phyloP scores from a whole-genome alignment of 1,140 invertebrate genomes.

The Zaprionus nigranus region DNA sequence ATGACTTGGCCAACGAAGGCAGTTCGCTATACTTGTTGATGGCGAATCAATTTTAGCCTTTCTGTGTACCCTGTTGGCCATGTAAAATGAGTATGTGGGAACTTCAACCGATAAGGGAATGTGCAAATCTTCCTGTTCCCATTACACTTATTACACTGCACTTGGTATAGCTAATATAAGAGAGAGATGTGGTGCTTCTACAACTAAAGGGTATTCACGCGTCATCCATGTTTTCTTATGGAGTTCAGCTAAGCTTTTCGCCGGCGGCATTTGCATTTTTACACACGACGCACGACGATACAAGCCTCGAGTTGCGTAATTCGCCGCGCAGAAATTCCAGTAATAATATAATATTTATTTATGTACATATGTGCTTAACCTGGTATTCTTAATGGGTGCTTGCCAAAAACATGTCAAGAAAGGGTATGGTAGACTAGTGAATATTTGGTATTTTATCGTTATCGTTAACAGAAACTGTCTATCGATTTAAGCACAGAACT shows the following conservation, averaged over 20 bases:
- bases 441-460: neutral
- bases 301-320: slow-evolving; percentile 52
- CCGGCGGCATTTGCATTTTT: slow-evolving; percentile 58
- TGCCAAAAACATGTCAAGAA: slow-evolving; percentile 32
- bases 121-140: neutral
- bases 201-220: neutral
- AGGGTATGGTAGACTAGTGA: neutral
- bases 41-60: slow-evolving; percentile 24
- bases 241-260: slow-evolving; percentile 19
- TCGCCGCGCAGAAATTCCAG: slow-evolving; percentile 12
- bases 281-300: slow-evolving; percentile 40
- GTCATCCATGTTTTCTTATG: neutral
- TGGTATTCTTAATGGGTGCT: slow-evolving; percentile 47
- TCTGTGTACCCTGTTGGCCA: neutral
- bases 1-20: slow-evolving; percentile 30
- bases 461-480: neutral
- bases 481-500: neutral
- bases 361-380: slow-evolving; percentile 15
- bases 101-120: neutral
- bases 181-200: no score
- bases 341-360: slow-evolving; percentile 35
- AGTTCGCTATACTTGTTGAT: slow-evolving; percentile 11
- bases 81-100: neutral
- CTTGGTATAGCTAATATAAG: neutral
- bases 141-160: neutral